Evolutionary conservation across 2,888 invertebrate species (phyloP).

Genomic region (Sisyra nigra): DNA sequence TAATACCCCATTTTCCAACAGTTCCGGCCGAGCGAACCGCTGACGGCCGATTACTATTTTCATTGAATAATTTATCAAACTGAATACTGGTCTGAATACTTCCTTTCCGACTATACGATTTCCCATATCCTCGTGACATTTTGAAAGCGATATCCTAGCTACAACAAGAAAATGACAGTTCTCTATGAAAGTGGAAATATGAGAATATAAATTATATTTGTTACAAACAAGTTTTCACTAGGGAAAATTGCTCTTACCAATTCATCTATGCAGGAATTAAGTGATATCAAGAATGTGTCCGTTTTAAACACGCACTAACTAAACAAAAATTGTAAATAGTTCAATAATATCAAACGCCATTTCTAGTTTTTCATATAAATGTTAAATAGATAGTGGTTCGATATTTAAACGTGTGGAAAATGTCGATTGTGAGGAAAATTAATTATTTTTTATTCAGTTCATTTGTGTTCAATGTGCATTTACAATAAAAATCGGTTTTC

Average conservation of each 20-base stretch:
- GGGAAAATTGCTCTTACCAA: too few species aligned
- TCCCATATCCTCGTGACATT: slow-evolving; percentile 32
- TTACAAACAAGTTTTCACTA: not conserved
- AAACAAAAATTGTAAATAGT: not conserved
- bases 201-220: not conserved
- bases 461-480: not conserved
- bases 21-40: slow-evolving; percentile 82
- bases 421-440: not conserved
- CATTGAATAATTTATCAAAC: slow-evolving; percentile 48
- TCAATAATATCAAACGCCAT: slow-evolving; percentile 7
- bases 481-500: not conserved
- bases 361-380: slow-evolving; percentile 1
- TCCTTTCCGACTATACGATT: slow-evolving; percentile 24
- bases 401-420: not conserved
- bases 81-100: slow-evolving; percentile 36
- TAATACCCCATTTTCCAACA: slow-evolving; percentile 88
- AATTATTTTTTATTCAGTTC: not conserved
- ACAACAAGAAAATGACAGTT: not conserved
- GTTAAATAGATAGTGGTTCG: not conserved
- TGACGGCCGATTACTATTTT: slow-evolving; percentile 73
- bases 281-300: too few species aligned
- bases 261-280: too few species aligned
- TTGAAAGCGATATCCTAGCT: slow-evolving; percentile 5
- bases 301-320: too few species aligned
- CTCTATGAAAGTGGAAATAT: too few species aligned